Conservation (phyloP, 2,113 vertebrate species). For the Penelope pileata region DNA sequence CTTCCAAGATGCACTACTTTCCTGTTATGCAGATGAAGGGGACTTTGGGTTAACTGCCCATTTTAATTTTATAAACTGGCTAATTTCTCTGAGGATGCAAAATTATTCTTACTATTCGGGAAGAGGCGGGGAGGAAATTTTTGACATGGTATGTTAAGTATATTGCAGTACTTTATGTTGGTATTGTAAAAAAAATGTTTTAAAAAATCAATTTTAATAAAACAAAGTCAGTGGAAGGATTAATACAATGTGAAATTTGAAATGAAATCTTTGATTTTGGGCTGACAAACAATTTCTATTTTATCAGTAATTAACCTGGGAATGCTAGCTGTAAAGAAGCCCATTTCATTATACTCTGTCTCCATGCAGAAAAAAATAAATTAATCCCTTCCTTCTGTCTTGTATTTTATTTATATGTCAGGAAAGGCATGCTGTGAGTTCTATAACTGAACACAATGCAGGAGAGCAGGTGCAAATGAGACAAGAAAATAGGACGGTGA, state of each 20-base stretch:
- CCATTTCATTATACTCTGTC: neutral
- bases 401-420: neutral
- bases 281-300: neutral
- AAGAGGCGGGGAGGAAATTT: neutral
- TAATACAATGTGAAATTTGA: neutral
- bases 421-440: neutral
- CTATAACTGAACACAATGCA: neutral
- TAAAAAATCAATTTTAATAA: neutral
- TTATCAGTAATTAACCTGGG: neutral
- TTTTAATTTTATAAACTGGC: neutral
- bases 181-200: neutral
- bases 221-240: neutral
- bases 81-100: neutral
- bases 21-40: neutral
- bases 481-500: neutral
- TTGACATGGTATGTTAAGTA: neutral
- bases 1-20: neutral
- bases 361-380: neutral
- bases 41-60: neutral
- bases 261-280: neutral
- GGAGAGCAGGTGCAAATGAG: neutral
- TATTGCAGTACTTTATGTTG: fast-evolving
- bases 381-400: neutral
- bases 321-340: neutral
- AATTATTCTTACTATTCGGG: neutral